Evolutionary conservation across 1,140 invertebrate species (phyloP).

Genomic region (Thalassaphorura encarpata): DNA sequence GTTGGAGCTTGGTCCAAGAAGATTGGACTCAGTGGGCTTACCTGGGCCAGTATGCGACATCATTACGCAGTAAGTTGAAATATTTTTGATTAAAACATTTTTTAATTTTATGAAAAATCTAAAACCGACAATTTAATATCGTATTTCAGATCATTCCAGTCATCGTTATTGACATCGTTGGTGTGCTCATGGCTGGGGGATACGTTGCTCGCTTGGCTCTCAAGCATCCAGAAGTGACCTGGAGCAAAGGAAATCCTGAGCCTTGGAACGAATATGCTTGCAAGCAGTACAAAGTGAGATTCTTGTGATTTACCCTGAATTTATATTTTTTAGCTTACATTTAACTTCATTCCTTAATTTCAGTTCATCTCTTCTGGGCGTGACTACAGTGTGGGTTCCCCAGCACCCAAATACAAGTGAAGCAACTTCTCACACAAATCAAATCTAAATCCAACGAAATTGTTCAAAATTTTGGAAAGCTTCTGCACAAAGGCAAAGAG

Average conservation of each 20-base stretch:
- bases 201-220: conserved; percentile 58
- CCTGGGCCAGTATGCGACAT: conserved; percentile 42
- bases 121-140: background rate
- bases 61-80: conserved; percentile 48
- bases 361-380: conserved; percentile 4
- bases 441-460: too few relatives aligned
- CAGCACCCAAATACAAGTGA: conserved; percentile 9
- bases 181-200: conserved; percentile 45
- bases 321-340: background rate
- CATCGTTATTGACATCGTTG: conserved; percentile 55
- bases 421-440: too few relatives aligned
- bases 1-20: conserved; percentile 4
- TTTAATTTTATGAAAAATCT: conserved; percentile 8
- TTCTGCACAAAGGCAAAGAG: too few relatives aligned
- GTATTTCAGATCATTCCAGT: conserved; percentile 58
- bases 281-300: conserved; percentile 68
- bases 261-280: conserved; percentile 65
- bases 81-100: conserved; percentile 6
- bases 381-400: background rate
- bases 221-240: conserved; percentile 67
- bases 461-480: too few relatives aligned
- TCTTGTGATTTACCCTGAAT: background rate
- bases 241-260: conserved; percentile 59
- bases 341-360: background rate
- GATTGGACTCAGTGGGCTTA: conserved; percentile 17